Base-by-base conservation (phyloP, 2,797 vertebrate genomes). In the Syndactyla subalaris region DNA sequence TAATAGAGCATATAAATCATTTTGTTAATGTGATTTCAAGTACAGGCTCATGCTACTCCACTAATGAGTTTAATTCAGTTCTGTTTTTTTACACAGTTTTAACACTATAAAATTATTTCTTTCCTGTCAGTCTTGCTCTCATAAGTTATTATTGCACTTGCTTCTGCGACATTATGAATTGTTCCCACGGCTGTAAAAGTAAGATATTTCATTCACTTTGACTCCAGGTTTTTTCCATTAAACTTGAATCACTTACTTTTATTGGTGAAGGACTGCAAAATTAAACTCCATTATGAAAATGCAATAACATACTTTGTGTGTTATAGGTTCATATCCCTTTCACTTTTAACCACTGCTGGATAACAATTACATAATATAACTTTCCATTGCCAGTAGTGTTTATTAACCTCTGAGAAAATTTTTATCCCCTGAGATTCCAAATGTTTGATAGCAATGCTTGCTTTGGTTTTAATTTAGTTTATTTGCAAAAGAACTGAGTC, bases 201-300 rank as follows among this genome's bases (percentile, higher is more conserved):
- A 95, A 93, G 74, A 85, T 92, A 90, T 93, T 95, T 95, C 55
- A 84, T 93, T 96, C 85, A 57, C 26, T 88, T 83, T 85, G 34
- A 76, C 58, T 78, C n/a, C 2, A 51, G 0, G 54, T 93, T 97
- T 88, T 82, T 95, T 93, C 77, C 92, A 91, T 93, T 97, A 93
- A 92, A 92, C 43, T 85, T 92, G 66, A 95, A 93, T 92, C 67
- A 81, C 68, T 85, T 90, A 82, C 43, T 92, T 93, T 81, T 90
- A 92, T 89, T 95, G 71, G 92, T 94, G 90, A 94, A 95, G 71
- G 54, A 85, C 24, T 89, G 34, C 14, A 92, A 96, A 96, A 96
- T 96, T 94, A 93, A 95, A 91, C 62, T 67, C 22, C 59, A 51
- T 96, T 96, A 93, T 92, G 93, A 95, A 96, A 97, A 95, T 79